Percentiles rank a stretch among this genome's conserved stretches.
Conservation (phyloP, 2,797 vertebrate genomes). For the Rallus crepitans region DNA sequence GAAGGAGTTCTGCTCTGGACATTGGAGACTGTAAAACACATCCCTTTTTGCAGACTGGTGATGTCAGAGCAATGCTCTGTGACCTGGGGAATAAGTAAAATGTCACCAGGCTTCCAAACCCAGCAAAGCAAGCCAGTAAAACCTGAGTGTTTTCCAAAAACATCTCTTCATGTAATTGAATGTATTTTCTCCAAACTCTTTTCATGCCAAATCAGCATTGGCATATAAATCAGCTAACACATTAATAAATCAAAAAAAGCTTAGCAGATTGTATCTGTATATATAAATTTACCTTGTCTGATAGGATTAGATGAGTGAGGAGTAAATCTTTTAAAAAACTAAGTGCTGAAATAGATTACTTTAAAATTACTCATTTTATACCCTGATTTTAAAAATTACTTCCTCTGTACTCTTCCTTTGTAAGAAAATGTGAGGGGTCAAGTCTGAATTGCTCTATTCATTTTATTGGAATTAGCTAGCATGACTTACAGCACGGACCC, state of each 20-base stretch:
- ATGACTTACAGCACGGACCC: not conserved
- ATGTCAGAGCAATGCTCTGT: slow-evolving; percentile 9
- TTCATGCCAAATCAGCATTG: not conserved
- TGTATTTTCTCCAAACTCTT: not conserved
- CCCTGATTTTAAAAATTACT: not conserved
- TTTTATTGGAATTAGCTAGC: not conserved
- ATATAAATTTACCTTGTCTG: not conserved
- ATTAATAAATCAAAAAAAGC: not conserved
- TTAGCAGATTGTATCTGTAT: not conserved
- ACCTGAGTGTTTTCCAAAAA: not conserved
- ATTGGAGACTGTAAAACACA: not conserved
- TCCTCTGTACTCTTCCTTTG: not conserved
- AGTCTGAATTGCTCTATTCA: not conserved
- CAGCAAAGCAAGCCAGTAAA: not conserved
- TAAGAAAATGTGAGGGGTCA: not conserved
- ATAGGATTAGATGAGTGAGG: not conserved
- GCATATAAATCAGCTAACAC: not conserved
- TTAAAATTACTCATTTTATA: not conserved
- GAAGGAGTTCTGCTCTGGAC: not conserved
- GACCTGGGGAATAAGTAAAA: slow-evolving; percentile 12
- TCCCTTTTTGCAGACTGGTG: not conserved
- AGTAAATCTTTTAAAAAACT: not conserved
- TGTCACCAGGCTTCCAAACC: not conserved
- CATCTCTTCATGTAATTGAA: not conserved
- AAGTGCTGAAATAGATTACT: not conserved